A percentile compares a stretch with the other conserved stretches of the same genome.
phyloP scores from a whole-genome alignment of 2,797 vertebrate species.

The Dipus sagitta region DNA sequence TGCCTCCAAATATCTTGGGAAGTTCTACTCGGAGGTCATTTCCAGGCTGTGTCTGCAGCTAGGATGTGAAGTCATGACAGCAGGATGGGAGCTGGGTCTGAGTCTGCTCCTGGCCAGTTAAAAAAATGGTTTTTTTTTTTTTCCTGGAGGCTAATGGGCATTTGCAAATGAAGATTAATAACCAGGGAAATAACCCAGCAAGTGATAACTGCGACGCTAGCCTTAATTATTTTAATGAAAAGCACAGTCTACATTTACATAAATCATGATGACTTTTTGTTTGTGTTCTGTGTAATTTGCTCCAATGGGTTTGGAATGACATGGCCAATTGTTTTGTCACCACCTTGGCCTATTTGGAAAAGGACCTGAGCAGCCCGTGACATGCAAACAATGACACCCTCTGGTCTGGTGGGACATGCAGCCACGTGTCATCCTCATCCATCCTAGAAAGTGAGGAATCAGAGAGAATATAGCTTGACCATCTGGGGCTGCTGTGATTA shows the following conservation, averaged over 20 bases:
- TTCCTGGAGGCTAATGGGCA: slow-evolving; percentile 78
- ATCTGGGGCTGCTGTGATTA: neutral
- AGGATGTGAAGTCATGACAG: slow-evolving; percentile 58
- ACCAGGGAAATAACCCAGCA: slow-evolving; percentile 82
- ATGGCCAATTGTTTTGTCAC: slow-evolving; percentile 77
- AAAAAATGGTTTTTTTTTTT: slow-evolving; percentile 23
- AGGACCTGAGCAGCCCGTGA: slow-evolving; percentile 73
- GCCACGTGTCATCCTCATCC: slow-evolving; percentile 77
- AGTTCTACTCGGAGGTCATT: slow-evolving; percentile 52
- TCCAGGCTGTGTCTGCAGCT: neutral
- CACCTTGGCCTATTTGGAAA: slow-evolving; percentile 80
- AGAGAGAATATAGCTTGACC: neutral
- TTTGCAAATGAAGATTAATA: slow-evolving; percentile 87
- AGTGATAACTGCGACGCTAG: slow-evolving; percentile 83
- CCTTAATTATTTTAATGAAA: slow-evolving; percentile 88
- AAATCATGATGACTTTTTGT: slow-evolving; percentile 84
- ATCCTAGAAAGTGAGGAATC: slow-evolving; percentile 48
- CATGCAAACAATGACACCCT: slow-evolving; percentile 60
- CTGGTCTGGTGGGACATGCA: slow-evolving; percentile 67
- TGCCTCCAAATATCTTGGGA: neutral
- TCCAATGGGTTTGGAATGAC: slow-evolving; percentile 80
- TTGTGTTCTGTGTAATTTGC: slow-evolving; percentile 81
- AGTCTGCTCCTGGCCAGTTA: slow-evolving; percentile 76
- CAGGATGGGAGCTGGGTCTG: slow-evolving; percentile 52
- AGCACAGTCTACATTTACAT: slow-evolving; percentile 86